Base-by-base conservation (phyloP, 2,888 invertebrate genomes). In the Antheraea assamensis region DNA sequence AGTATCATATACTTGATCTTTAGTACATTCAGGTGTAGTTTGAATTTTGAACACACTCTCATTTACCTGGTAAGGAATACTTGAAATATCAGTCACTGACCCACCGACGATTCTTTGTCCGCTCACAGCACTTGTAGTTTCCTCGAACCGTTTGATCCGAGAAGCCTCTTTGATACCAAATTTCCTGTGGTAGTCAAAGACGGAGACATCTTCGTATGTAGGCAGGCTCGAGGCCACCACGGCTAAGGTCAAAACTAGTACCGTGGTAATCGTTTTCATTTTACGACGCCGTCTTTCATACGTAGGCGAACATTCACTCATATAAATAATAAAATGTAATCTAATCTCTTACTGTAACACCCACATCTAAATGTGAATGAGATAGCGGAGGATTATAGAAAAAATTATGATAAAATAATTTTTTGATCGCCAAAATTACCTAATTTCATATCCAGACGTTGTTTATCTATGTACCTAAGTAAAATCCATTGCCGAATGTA, bases 51-150 rank as follows among this genome's bases (percentile, higher is more conserved):
- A 10, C 8, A 8, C 8, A 7, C 58, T 21, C 27, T 58, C 10
- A 71, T 73, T 76, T 78, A 85, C 87, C 81, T 87, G 87, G 75
- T 84, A 86, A 8, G 87, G 87, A 17, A 82, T 77, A 72, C 81
- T 70, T 3, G 78, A 75, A 64, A 87, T 82, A 68, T 86, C 82
- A 17, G 80, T 79, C 24, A 79, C 30, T 0, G 71, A 42, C 70
- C 86, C 86, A 42, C 85, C 85, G n/a, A 84, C 83, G 42, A 87
- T 85, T 75, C 82, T 78, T 15, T 77, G 76, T 3, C 70, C 70
- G n/a, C 68, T 68, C 0, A n/a, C 68, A 68, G 13, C 68, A 66
- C 35, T 68, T 35, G 68, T n/a, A 3, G 68, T 35, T n/a, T 68
- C 68, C 3, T 68, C 73, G 17, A 70, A 31, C 47, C 42, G 24